Evolutionary conservation across 2,113 vertebrate species (phyloP), one percentile per base, ranked within the genome.

Genomic region (Apteryx owenii): DNA sequence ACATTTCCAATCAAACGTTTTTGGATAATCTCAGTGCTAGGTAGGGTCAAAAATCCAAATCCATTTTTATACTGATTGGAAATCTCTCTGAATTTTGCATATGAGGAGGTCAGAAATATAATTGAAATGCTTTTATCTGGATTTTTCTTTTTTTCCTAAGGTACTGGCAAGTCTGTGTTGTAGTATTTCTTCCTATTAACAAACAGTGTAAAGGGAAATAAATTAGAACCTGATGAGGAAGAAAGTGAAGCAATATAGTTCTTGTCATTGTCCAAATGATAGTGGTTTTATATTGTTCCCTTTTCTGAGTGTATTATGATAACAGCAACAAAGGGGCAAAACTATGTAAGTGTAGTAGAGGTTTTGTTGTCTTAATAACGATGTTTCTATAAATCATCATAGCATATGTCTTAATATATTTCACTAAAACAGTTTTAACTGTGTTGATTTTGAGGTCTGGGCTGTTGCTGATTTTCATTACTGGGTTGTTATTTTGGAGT

Each of bases 401-500:
- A 23, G 4, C 0, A 53, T 51, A 8, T 25, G 10, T 18, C 19
- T 42, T 58, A 62, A 44, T 71, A 40, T 17, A 84, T 40, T 36
- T 36, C 23, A 80, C 5, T 50, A 11, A 56, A 88, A 22, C 9
- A 48, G 5, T 51, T 51, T 7, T 14, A 54, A 13, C 5, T 38
- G 4, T 58, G 10, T 4, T 42, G 69, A 50, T 64, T 87, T 75
- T 70, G 31, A n/a, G 2, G 25, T 46, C 16, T 66, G 2, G 44
- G 17, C 2, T 29, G 1, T 16, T 71, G 1, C 1, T 33, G 23
- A 20, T 18, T 90, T 84, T 81, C 65, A 23, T 38, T 44, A 14
- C 51, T 40, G 4, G 4, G 4, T 76, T 56, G 10, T 61, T 17
- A 9, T 11, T 70, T 17, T 21, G 0, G 0, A n/a, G 0, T 56